phyloP scores from a whole-genome alignment of 2,797 vertebrate species.

The Moxostoma hubbsi region DNA sequence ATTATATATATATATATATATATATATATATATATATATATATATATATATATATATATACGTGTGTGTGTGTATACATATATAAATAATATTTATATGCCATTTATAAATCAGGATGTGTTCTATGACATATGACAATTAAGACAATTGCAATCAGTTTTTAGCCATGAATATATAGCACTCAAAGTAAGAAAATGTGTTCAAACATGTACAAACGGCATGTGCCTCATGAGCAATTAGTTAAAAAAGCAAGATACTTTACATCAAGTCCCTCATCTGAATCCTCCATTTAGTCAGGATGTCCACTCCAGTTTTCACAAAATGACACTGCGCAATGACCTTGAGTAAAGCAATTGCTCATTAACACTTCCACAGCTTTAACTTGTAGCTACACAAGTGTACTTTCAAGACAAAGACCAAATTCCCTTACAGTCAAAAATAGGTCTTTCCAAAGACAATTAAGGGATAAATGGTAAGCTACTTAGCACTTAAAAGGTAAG shows the following conservation, averaged over 20 bases:
- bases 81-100: too few relatives aligned
- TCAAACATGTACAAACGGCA: background rate
- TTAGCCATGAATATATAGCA: too few relatives aligned
- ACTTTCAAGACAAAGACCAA: constrained; percentile 43
- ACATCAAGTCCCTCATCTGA: constrained; percentile 35
- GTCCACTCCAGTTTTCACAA: background rate
- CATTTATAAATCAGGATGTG: too few relatives aligned
- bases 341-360: constrained; percentile 13
- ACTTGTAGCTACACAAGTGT: background rate
- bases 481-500: constrained; percentile 47
- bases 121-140: too few relatives aligned
- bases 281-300: constrained; percentile 18
- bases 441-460: constrained; percentile 57
- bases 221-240: background rate
- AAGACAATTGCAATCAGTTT: too few relatives aligned
- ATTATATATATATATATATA: too few relatives aligned
- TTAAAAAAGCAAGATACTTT: constrained; percentile 48
- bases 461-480: constrained; percentile 53
- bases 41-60: too few relatives aligned
- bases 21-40: too few relatives aligned
- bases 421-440: constrained; percentile 47
- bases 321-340: constrained; percentile 16
- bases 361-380: constrained; percentile 27
- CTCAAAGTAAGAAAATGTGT: too few relatives aligned
- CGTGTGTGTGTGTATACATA: too few relatives aligned